Base-by-base conservation (phyloP, 1,140 invertebrate genomes). In the Thaumatotibia leucotreta region DNA sequence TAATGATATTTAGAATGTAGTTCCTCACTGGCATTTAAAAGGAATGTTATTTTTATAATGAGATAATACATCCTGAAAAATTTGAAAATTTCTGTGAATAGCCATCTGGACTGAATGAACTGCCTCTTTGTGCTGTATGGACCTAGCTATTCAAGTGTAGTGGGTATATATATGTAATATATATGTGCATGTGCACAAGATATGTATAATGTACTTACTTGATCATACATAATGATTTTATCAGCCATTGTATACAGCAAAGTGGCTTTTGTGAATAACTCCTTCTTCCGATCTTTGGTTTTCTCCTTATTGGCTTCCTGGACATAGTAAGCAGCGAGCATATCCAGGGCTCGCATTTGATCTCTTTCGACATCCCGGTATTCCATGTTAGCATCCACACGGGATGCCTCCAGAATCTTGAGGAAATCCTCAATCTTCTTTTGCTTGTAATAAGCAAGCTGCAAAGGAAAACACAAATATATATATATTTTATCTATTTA, bases 171-270 rank as follows among this genome's bases (percentile, higher is more conserved):
- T n/a, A n/a, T n/a, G n/a, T n/a, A n/a, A n/a, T n/a, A n/a, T n/a
- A n/a, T n/a, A n/a, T n/a, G n/a, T n/a, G n/a, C n/a, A n/a, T n/a
- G n/a, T n/a, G n/a, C n/a, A n/a, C n/a, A n/a, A n/a, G n/a, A n/a
- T n/a, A n/a, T n/a, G n/a, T n/a, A n/a, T n/a, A n/a, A n/a, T n/a
- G n/a, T 20, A 68, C 74, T 88, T 92, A 97, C 96, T 93, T 98
- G 98, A 89, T 99, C 98, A 92, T 99, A 99, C 98, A 99, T 99
- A 74, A 99, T 98, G 84, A 99, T 99, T 92, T 99, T 99, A 86
- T 99, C 99, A 27, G 98, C 99, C 68, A 97, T 98, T 0, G 98
- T 99, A 84, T 99, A 99, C 0, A 99, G 88, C 35, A 98, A 92
- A 4, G 98, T 99, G 0, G 99, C 99, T 93, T 99, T 99, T 14